Percentiles rank a stretch among this genome's conserved stretches.
Evolutionary conservation across 2,888 invertebrate genomes (phyloP).

Genomic region (Chloroclysta siterata): DNA sequence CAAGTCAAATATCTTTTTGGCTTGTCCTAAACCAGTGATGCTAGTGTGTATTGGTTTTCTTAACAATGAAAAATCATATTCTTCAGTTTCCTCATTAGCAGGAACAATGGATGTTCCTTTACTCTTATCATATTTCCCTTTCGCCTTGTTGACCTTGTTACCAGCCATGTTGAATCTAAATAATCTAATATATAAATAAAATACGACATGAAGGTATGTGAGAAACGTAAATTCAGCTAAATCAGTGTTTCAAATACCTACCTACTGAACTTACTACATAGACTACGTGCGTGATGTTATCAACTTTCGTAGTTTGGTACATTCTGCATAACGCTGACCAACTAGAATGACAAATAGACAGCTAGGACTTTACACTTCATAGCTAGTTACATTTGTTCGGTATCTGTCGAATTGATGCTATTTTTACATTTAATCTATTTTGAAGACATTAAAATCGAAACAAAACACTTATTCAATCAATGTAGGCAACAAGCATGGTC

Average conservation of each 20-base stretch:
- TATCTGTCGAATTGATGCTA: constrained; percentile 23
- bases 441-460: constrained; percentile 11
- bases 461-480: constrained; percentile 29
- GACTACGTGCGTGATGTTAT: constrained; percentile 12
- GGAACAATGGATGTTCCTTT: constrained; percentile 49
- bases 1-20: constrained; percentile 88
- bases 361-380: constrained; percentile 23
- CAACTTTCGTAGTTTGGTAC: constrained; percentile 22
- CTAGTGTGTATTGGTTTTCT: constrained; percentile 89
- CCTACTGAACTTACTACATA: not conserved
- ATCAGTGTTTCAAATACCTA: constrained; percentile 1
- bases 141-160: constrained; percentile 74
- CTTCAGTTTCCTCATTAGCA: constrained; percentile 69
- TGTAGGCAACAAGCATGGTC: constrained; percentile 61
- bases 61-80: constrained; percentile 83
- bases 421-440: constrained; percentile 14
- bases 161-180: constrained; percentile 64
- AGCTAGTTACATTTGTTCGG: constrained; percentile 8
- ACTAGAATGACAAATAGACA: constrained; percentile 45
- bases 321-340: constrained; percentile 62
- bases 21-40: constrained; percentile 88
- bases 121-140: constrained; percentile 67
- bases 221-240: constrained; percentile 13
- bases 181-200: constrained; percentile 5
- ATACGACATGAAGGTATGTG: not conserved